Evolutionary conservation across 2,113 vertebrate species (phyloP), one percentile per base, ranked within the genome.

Genomic region (Lamprotornis superbus): DNA sequence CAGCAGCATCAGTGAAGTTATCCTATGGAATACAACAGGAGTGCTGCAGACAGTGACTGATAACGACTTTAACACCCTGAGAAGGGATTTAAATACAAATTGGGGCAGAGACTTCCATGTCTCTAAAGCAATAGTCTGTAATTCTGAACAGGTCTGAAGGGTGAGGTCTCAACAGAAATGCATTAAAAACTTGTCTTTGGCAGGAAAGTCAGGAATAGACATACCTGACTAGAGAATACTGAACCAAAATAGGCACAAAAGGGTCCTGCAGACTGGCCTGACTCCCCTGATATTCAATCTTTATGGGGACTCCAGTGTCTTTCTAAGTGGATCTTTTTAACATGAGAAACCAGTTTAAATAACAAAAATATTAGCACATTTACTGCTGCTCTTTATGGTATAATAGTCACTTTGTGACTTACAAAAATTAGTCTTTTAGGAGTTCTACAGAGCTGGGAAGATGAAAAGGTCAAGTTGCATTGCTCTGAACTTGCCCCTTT

Each of bases 401-500:
- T 28, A 91, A 84, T 39, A 94, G 56, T 53, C 28, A 68, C 40
- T 91, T 94, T 53, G 22, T 92, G 56, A 83, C 83, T 93, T 70
- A 80, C 0, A 3, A 87, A 91, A 93, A 94, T 83, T 59, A 90
- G 27, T 77, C 71, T 94, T 91, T 68, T 0, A 87, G 76, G 86
- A 90, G 78, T 86, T 94, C 74, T 64, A 47, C 39, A 39, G 76
- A 89, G 31, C 52, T 65, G 21, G 20, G 59, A 93, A 89, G 82
- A 74, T 67, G 53, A 74, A 94, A 87, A 96, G 77, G 87, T 80
- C 89, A 96, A 90, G 60, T 37, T 95, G 70, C 20, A 24, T 18
- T 89, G 59, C 71, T 86, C 76, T 90, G 68, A 89, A 92, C 65
- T 61, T 74, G 71, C 15, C 16, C 35, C 56, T 90, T 94, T 70